Evolutionary conservation across 2,888 invertebrate genomes (phyloP), one percentile per base, ranked within the genome.

Genomic region (Acrocera orbiculus): DNA sequence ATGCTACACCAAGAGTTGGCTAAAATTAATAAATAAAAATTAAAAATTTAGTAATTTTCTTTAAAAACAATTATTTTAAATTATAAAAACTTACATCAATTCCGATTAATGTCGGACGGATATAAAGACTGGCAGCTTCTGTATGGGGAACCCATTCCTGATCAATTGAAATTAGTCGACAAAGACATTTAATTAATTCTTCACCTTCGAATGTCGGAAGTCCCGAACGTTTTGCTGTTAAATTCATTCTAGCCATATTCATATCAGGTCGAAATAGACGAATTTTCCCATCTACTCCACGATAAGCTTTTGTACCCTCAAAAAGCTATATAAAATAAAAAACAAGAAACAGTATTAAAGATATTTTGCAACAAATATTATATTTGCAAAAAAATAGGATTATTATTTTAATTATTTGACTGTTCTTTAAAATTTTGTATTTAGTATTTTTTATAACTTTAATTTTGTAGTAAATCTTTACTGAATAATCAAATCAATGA

Each of bases 91-190:
- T 74, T 63, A 95, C 95, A 67, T 98, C 98, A 38, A 87, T 90
- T 39, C 87, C 96, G 51, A 99, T 95, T 34, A 93, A 64, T 8
- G 95, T 92, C 17, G 98, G 98, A 47, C 98, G 70, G 44, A 99
- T 76, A 55, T 99, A 99, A 24, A 99, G 69, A 47, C 93, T 90
- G 47, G 87, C 80, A 24, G 81, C 69, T 49, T 81, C 78, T 8
- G 80, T 76, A 56, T 87, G 80, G 6, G 98, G 98, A 7, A 98
- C 92, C 96, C 96, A 98, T 61, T 93, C 93, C 50, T 85, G 81
- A 56, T 98, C 98, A 42, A 98, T 76, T 49, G 77, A 73, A 35
- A 99, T 65, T 40, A 96, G 66, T 48, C 87, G 72, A 46, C 73
- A 69, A 27, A 98, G 63, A 53, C 92, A 87, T 49, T 79, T 71